Percentiles rank a stretch among this genome's conserved stretches.
Conservation (phyloP, 2,113 vertebrate genomes). For the Athene cunicularia region DNA sequence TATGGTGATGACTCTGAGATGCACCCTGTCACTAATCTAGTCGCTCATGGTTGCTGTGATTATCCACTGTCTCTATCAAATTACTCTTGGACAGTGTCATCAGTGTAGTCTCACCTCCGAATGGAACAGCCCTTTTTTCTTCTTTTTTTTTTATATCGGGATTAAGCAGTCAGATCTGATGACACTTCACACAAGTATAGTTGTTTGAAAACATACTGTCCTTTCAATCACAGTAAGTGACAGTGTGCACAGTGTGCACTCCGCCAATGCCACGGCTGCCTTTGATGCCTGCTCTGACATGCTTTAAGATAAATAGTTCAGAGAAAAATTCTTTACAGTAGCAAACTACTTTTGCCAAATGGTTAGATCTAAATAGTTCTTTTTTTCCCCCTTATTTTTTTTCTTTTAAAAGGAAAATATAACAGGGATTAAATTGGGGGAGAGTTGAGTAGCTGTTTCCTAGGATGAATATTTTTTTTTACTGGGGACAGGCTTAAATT, state of each 20-base stretch:
- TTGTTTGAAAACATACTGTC: conserved; percentile 60
- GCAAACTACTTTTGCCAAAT: conserved; percentile 37
- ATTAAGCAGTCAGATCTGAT: conserved; percentile 61
- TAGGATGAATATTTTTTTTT: neutral
- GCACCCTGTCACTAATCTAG: conserved; percentile 48
- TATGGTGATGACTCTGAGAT: neutral
- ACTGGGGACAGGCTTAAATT: neutral
- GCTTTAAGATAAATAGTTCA: conserved; percentile 50
- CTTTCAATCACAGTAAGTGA: conserved; percentile 58
- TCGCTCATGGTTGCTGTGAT: conserved; percentile 26
- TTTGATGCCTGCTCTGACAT: conserved; percentile 55
- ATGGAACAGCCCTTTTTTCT: neutral
- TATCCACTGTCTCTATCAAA: conserved; percentile 46
- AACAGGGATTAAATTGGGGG: neutral
- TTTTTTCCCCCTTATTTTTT: neutral
- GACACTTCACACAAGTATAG: conserved; percentile 42
- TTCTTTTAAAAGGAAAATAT: neutral
- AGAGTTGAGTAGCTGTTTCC: neutral
- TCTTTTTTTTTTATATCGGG: neutral
- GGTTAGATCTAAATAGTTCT: neutral
- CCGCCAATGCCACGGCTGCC: neutral
- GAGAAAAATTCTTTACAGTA: conserved; percentile 26
- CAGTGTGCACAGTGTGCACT: conserved; percentile 34
- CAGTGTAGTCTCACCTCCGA: conserved; percentile 25
- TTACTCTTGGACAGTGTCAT: conserved; percentile 40